These are phyloP conservation scores for Tragelaphus imberbis DNA, from an alignment of 2,113 vertebrate genomes.

Conservation along the genomic window DNA sequence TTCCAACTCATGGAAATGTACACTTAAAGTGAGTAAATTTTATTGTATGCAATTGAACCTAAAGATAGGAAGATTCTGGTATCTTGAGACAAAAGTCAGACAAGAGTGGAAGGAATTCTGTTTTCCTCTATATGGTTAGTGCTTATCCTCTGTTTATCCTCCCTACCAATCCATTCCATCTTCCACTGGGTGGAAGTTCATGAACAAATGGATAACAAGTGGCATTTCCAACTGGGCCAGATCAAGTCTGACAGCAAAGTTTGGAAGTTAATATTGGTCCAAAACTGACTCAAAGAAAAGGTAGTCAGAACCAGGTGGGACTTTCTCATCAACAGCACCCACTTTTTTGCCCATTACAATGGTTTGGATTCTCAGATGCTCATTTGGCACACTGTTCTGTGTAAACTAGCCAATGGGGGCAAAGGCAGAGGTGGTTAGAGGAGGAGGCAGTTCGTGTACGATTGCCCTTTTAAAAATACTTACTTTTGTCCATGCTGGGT, in stretches of 20 bases:
- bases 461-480: background rate
- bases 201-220: background rate
- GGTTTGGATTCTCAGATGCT: background rate
- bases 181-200: background rate
- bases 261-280: background rate
- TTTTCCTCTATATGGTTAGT: background rate
- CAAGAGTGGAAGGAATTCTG: background rate
- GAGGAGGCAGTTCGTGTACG: background rate
- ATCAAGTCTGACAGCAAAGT: background rate
- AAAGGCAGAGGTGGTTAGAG: background rate
- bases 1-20: background rate
- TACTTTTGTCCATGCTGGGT: background rate
- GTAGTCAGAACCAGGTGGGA: background rate
- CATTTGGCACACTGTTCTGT: background rate
- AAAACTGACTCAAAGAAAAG: conserved; percentile 1
- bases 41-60: background rate
- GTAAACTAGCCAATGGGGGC: background rate
- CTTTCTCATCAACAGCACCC: background rate
- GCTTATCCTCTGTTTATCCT: background rate
- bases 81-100: background rate
- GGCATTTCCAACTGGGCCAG: background rate
- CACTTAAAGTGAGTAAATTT: background rate
- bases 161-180: background rate
- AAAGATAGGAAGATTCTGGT: background rate
- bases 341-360: background rate